phyloP scores from a whole-genome alignment of 2,113 vertebrate species.

The Callorhinus ursinus region DNA sequence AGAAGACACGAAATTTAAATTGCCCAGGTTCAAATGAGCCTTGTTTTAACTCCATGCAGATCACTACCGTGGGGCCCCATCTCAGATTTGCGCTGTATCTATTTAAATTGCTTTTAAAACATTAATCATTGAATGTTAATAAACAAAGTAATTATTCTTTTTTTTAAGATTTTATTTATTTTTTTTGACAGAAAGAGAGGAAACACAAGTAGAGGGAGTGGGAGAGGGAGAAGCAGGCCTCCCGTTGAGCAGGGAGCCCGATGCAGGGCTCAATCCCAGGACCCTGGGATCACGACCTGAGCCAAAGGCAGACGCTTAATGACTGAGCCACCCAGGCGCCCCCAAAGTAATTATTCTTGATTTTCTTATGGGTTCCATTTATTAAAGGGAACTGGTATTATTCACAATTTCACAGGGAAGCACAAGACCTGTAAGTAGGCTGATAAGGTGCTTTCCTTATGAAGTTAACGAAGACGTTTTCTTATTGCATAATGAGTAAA shows the following conservation, averaged over 20 bases:
- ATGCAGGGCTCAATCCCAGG: too few relatives aligned
- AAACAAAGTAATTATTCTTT: constrained; percentile 68
- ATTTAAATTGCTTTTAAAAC: constrained; percentile 72
- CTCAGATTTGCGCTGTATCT: constrained; percentile 27
- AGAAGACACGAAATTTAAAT: neutral
- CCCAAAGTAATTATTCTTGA: constrained; percentile 60
- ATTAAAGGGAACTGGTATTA: constrained; percentile 49
- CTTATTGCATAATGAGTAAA: constrained; percentile 65
- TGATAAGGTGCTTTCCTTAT: constrained; percentile 43
- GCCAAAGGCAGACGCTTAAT: too few relatives aligned
- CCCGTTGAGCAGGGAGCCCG: too few relatives aligned
- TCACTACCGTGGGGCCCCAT: neutral
- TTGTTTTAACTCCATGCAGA: neutral
- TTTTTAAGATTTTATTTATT: too few relatives aligned
- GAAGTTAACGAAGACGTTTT: constrained; percentile 59
- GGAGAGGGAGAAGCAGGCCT: too few relatives aligned
- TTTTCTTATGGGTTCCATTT: constrained; percentile 59
- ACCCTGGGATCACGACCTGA: too few relatives aligned
- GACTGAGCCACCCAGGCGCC: too few relatives aligned
- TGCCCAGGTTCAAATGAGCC: neutral
- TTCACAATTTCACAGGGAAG: constrained; percentile 54
- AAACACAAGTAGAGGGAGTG: too few relatives aligned
- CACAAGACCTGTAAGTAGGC: constrained; percentile 36
- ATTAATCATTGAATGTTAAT: constrained; percentile 70
- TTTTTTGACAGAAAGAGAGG: too few relatives aligned